Base-by-base conservation (phyloP, 1,140 invertebrate genomes). In the Myzus persicae region DNA sequence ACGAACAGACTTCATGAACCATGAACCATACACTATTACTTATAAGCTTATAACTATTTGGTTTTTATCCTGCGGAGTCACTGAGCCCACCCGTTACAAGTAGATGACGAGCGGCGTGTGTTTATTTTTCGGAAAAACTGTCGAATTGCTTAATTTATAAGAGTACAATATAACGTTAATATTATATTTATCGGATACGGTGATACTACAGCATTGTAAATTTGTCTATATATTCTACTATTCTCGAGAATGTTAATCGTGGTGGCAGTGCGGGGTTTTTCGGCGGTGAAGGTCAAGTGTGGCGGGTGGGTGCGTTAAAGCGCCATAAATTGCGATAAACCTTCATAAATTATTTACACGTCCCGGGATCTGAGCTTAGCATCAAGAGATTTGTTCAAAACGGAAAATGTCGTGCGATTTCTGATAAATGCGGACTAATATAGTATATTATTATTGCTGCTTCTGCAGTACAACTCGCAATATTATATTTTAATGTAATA, bases 251-350 rank as follows among this genome's bases (percentile, higher is more conserved):
- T 87, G 85, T 87, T 48, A 87, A 46, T 87, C 46, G 36, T 22
- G 31, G 84, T 0, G 26, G 31, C 42, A 20, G 42, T 44, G 40
- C 24, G 42, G 14, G 26, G 42, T 5, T n/a, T n/a, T n/a, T 76
- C 59, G 31, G 31, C 14, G 59, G 26, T 1, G 26, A 40, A 0
- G 84, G 26, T 44, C 31, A 8, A 36, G 22, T n/a, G 20, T 3
- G 84, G 8, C 42, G 9, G 84, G 9, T 40, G 85, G 42, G 85
- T 84, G 82, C n/a, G 85, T 87, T 48, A 46, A 87, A 46, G 31
- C 42, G 20, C 85, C 44, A 87, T 87, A 87, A 87, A 87, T 87
- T 87, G 31, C 85, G n/a, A 31, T 87, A 87, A 87, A 87, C 85
- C 44, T 44, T 46, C 85, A 87, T 87, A 87, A 87, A 87, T 87